Base-by-base conservation (phyloP, 2,888 invertebrate genomes). In the Cerceris rybyensis region DNA sequence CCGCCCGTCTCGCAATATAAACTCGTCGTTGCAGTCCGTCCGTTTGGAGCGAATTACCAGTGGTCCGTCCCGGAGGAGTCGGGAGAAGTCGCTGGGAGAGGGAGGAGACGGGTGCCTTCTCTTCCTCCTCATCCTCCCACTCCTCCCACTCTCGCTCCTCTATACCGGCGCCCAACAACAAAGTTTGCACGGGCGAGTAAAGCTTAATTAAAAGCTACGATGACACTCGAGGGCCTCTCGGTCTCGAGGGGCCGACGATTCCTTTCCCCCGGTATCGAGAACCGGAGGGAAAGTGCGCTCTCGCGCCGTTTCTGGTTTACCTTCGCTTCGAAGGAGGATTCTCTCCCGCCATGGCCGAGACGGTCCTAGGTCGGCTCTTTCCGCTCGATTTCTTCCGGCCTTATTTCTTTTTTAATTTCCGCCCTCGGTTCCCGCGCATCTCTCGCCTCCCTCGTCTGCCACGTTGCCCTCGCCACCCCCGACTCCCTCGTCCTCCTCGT, bases 121-220 rank as follows among this genome's bases (percentile, higher is more conserved):
- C 28, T 28, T 28, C 28, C 28, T 2, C 28, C 28, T 28, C 4
- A 1, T 28, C 28, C 28, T 28, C 28, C 28, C 28, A 28, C 28
- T 28, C 28, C 28, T 28, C 28, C 28, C 28, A 28, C 28, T 28
- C 28, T 4, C 28, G 1, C 28, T 28, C 28, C 28, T 28, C 82
- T 79, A 69, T 70, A 64, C 61, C 70, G 70, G 71, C 75, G 79
- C 83, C 72, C 81, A 76, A 78, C 83, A 78, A 80, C 81, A 81
- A 84, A 85, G 81, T 87, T 86, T 84, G 76, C 83, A 78, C 83
- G 72, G 76, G 61, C 84, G 75, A 86, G 84, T 79, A 82, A 83
- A 86, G 85, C 86, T 86, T 86, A 86, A 86, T 86, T 86, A 86
- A 85, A 86, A 86, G 86, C 86, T 83, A 83, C 86, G 81, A 84